Base-by-base conservation (phyloP, 1,140 invertebrate genomes). In the Anadara kagoshimensis region DNA sequence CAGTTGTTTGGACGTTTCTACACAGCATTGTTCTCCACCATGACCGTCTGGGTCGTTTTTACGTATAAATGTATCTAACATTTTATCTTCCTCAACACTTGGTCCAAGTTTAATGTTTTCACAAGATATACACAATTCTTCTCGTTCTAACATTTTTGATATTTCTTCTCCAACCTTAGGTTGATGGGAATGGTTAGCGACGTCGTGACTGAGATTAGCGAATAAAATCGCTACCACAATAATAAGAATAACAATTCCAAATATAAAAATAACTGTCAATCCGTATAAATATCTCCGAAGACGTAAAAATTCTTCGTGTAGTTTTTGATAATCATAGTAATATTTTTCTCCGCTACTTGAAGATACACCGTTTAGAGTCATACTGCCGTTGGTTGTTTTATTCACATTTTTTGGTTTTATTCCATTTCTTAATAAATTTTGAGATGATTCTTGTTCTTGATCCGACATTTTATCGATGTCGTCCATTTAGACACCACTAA, bases 121-220 rank as follows among this genome's bases (percentile, higher is more conserved):
- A 75, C 83, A 85, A 4, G 76, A 70, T 58, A 85, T 70, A 71
- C 83, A 85, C 45, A 85, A 59, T 58, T 82, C 79, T 49, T 83
- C 77, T 7, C 73, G 45, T 45, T 85, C 76, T 54, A 83, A 62
- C 63, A 85, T 79, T 47, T 75, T 78, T 24, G 79, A 61, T 45
- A 83, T 77, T 69, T 81, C 77, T 75, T 81, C 83, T 51, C 83
- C 81, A 14, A 85, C 79, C 65, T 85, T 85, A 1, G 83, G 83
- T 53, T 80, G 78, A 69, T 85, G 83, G 24, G 76, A 77, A 72
- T 85, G 83, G 64, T 80, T 65, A 11, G 57, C 66, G 16, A 85
- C 53, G 58, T 83, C 79, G 59, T 82, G 76, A 74, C 76, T 78
- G 63, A 85, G 73, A 57, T 78, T 83, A 11, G 72, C 78, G 67